These are phyloP conservation scores for Lottia gigantea DNA, from an alignment of 2,888 invertebrate genomes.

Conservation along the genomic window DNA sequence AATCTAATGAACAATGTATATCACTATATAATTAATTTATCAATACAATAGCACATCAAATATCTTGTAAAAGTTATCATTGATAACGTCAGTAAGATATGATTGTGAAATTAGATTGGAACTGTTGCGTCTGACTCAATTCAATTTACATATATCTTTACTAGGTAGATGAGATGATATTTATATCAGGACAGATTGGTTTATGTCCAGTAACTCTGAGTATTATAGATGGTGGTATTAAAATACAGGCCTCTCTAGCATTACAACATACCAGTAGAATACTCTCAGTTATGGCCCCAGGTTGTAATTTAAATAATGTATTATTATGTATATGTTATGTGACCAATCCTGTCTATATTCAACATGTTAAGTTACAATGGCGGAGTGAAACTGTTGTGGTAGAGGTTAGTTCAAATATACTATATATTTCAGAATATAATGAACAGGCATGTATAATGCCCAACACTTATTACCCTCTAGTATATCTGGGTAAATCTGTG, in stretches of 20 bases:
- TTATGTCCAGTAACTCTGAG: slow-evolving; percentile 85
- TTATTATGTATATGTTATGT: slow-evolving; percentile 91
- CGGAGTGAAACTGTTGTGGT: slow-evolving; percentile 70
- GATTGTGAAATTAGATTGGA: too few relatives aligned
- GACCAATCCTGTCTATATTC: slow-evolving; percentile 78
- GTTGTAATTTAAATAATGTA: slow-evolving; percentile 81
- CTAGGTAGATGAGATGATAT: slow-evolving; percentile 84
- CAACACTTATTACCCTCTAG: too few relatives aligned
- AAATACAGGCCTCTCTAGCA: slow-evolving; percentile 82
- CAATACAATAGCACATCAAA: too few relatives aligned
- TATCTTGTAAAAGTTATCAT: too few relatives aligned
- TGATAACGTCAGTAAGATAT: too few relatives aligned
- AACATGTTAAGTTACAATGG: slow-evolving; percentile 84
- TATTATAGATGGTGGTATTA: slow-evolving; percentile 80
- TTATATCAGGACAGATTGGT: slow-evolving; percentile 92
- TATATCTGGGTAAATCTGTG: too few relatives aligned
- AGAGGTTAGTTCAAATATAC: neutral
- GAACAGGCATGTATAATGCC: too few relatives aligned
- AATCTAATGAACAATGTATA: too few relatives aligned
- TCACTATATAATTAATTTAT: too few relatives aligned
- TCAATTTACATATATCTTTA: slow-evolving; percentile 23
- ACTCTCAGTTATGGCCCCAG: slow-evolving; percentile 80
- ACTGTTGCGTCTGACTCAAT: too few relatives aligned
- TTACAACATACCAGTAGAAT: slow-evolving; percentile 86
- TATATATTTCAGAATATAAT: too few relatives aligned